phyloP scores from a whole-genome alignment of 2,797 vertebrate genomes.

The Vireo griseus region DNA sequence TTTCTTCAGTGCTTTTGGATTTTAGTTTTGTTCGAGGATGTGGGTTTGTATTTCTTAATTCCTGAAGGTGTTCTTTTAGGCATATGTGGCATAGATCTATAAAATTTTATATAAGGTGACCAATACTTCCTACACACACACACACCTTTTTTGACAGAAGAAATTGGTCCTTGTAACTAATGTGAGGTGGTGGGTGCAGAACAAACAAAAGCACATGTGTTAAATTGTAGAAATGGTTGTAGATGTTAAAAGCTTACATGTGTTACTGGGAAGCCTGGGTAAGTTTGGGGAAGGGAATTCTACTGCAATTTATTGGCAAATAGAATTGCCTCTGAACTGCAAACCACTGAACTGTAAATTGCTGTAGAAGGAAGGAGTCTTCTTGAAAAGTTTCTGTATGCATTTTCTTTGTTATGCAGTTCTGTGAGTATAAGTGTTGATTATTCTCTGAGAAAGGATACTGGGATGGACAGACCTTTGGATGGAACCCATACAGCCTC shows the following conservation, averaged over 20 bases:
- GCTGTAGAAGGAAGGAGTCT: neutral
- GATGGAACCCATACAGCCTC: neutral
- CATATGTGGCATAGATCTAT: neutral
- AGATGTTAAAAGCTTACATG: neutral
- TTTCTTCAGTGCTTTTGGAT: neutral
- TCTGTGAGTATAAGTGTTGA: neutral
- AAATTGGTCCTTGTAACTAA: neutral
- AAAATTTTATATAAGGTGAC: neutral
- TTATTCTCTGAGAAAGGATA: neutral
- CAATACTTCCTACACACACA: neutral
- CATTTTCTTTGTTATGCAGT: neutral
- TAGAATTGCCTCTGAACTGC: neutral
- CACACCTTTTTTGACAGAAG: neutral
- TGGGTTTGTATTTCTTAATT: neutral
- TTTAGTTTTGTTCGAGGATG: neutral
- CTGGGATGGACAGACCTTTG: neutral
- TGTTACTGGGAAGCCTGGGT: neutral
- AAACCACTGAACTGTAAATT: neutral
- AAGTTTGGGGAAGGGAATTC: neutral
- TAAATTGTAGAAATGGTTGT: neutral
- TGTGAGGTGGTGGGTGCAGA: neutral
- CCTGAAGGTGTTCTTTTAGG: neutral
- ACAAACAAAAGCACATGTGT: neutral
- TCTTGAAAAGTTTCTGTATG: neutral
- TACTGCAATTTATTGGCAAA: neutral